These are phyloP conservation scores for Torymus tubicola DNA, from an alignment of 2,888 invertebrate genomes.

Conservation along the genomic window DNA sequence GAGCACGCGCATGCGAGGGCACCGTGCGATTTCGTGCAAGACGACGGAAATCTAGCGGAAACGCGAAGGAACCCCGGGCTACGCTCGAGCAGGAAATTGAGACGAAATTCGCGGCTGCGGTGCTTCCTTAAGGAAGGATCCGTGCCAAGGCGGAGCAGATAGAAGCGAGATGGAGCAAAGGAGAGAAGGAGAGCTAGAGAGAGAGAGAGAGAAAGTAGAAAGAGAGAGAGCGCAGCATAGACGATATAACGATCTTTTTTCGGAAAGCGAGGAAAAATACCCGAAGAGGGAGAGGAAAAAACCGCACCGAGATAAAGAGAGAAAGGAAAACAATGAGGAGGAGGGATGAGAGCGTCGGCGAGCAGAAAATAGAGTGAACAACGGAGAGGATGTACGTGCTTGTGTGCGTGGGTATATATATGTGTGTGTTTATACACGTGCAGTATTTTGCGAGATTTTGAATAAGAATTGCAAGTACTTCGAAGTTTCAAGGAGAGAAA, in stretches of 20 bases:
- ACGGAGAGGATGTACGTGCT: constrained; percentile 6
- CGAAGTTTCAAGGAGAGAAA: constrained; percentile 34
- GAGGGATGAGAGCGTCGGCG: neutral
- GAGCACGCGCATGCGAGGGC: neutral
- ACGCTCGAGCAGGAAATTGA: constrained; percentile 57
- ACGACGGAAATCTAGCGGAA: constrained; percentile 60
- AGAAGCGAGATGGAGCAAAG: neutral
- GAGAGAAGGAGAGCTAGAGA: neutral
- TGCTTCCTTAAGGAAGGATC: constrained; percentile 34
- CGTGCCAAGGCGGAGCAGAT: constrained; percentile 7
- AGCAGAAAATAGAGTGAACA: constrained; percentile 16
- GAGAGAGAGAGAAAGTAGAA: neutral
- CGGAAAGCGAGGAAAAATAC: constrained; percentile 36
- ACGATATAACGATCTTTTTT: constrained; percentile 26
- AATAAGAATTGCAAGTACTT: constrained; percentile 42
- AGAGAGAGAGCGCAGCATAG: neutral
- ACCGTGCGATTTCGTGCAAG: constrained; percentile 8
- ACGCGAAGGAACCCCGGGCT: constrained; percentile 44
- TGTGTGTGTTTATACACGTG: neutral
- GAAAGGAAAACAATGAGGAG: constrained; percentile 35
- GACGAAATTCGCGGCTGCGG: constrained; percentile 57
- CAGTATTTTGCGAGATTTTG: constrained; percentile 17
- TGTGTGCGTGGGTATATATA: too few relatives aligned
- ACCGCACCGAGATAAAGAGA: neutral
- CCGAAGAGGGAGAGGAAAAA: too few relatives aligned